phyloP scores from a whole-genome alignment of 2,797 vertebrate species.

The Phaenicophaeus curvirostris region DNA sequence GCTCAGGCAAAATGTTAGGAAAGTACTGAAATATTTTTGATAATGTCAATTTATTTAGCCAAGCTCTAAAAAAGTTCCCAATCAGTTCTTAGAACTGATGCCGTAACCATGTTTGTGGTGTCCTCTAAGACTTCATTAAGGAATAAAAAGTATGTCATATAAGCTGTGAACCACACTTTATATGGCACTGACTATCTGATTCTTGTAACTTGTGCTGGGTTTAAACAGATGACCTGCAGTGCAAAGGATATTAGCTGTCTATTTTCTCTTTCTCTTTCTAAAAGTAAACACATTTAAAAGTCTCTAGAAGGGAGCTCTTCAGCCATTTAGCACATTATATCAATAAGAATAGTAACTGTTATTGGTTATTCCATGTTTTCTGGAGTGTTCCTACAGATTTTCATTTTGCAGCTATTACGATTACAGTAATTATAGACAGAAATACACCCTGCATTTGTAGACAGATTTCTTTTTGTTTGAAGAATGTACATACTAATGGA shows the following conservation, averaged over 20 bases:
- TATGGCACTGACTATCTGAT: background rate
- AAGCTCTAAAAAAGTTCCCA: background rate
- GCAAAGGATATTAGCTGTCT: background rate
- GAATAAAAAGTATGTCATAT: background rate
- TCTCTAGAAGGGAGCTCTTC: background rate
- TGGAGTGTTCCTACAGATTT: background rate
- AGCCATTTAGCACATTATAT: background rate
- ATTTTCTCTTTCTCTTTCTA: background rate
- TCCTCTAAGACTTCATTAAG: background rate
- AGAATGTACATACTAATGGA: background rate
- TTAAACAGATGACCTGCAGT: background rate
- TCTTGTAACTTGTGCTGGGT: background rate
- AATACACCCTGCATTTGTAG: background rate
- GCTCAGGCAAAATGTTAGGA: background rate
- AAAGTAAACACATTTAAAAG: background rate
- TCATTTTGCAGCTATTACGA: slow-evolving; percentile 32
- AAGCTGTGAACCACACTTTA: background rate
- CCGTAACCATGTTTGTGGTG: background rate
- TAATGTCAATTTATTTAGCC: background rate
- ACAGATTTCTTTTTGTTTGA: slow-evolving; percentile 45
- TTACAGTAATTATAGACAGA: slow-evolving; percentile 39
- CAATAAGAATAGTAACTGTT: background rate
- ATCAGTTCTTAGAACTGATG: background rate
- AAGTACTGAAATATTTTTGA: background rate
- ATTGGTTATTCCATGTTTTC: background rate